phyloP scores from a whole-genome alignment of 1,140 invertebrate genomes.

The Eciton burchellii region DNA sequence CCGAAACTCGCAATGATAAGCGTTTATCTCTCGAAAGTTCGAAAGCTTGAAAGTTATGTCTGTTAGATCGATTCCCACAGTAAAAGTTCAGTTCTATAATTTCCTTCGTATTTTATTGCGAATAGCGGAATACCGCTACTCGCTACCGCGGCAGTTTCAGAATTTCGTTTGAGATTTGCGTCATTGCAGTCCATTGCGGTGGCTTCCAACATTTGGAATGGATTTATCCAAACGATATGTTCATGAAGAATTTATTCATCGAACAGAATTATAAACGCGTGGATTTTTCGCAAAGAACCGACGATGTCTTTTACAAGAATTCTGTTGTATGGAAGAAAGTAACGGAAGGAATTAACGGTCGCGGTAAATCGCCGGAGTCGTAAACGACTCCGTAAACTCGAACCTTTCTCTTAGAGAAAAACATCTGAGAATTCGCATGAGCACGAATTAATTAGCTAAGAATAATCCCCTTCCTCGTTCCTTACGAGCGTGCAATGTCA shows the following conservation, averaged over 20 bases:
- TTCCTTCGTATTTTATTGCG: too few species aligned
- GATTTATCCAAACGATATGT: not conserved
- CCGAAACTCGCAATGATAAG: too few species aligned
- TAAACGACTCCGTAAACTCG: conserved; percentile 61
- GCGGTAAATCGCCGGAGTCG: conserved; percentile 53
- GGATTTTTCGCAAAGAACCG: not conserved
- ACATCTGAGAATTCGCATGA: conserved; percentile 38
- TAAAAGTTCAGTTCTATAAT: too few species aligned
- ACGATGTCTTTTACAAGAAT: conserved; percentile 55
- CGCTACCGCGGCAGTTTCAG: too few species aligned
- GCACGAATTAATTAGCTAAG: conserved; percentile 48
- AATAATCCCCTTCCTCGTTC: conserved; percentile 58
- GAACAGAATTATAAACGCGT: conserved; percentile 32
- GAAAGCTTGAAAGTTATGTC: not conserved
- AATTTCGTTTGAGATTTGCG: not conserved
- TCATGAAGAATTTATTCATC: not conserved
- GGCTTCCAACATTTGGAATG: not conserved
- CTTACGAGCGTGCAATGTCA: not conserved
- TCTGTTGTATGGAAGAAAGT: conserved; percentile 45
- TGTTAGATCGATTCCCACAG: too few species aligned
- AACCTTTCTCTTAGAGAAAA: conserved; percentile 59
- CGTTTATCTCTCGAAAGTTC: not conserved
- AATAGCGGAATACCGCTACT: not conserved
- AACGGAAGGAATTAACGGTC: conserved; percentile 65
- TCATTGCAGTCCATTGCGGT: conserved; percentile 2